phyloP scores from a whole-genome alignment of 2,888 invertebrate species.

The Netelia virgata region DNA sequence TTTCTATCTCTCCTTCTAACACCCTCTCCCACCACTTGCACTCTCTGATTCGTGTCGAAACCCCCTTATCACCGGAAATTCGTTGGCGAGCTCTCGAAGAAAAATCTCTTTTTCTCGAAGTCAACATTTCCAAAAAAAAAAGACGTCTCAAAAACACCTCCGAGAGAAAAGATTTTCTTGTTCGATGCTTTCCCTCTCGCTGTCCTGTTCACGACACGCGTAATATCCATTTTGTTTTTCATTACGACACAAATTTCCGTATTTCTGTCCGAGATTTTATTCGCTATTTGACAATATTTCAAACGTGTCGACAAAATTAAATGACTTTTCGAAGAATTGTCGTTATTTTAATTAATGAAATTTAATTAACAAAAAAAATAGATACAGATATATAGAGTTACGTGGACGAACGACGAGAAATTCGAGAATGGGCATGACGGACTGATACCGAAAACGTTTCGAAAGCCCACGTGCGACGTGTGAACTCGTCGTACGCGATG shows the following conservation, averaged over 20 bases:
- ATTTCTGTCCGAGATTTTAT: background rate
- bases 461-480: background rate
- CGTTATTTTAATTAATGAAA: background rate
- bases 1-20: too few species aligned
- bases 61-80: constrained; percentile 58
- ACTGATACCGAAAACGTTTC: background rate
- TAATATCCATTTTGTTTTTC: constrained; percentile 17
- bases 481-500: constrained; percentile 40
- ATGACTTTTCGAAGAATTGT: background rate
- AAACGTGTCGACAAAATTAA: background rate
- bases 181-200: constrained; percentile 15
- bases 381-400: background rate
- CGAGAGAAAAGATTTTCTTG: constrained; percentile 30
- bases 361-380: background rate
- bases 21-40: too few species aligned
- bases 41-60: constrained; percentile 26
- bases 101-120: constrained; percentile 46
- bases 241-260: background rate
- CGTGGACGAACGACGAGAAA: background rate
- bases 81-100: constrained; percentile 58
- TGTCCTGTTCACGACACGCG: background rate
- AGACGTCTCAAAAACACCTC: constrained; percentile 20
- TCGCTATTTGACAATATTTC: background rate
- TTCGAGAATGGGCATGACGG: background rate
- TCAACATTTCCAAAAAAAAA: constrained; percentile 26